Evolutionary conservation across 2,113 vertebrate species (phyloP).

Genomic region (Barnardius zonarius): DNA sequence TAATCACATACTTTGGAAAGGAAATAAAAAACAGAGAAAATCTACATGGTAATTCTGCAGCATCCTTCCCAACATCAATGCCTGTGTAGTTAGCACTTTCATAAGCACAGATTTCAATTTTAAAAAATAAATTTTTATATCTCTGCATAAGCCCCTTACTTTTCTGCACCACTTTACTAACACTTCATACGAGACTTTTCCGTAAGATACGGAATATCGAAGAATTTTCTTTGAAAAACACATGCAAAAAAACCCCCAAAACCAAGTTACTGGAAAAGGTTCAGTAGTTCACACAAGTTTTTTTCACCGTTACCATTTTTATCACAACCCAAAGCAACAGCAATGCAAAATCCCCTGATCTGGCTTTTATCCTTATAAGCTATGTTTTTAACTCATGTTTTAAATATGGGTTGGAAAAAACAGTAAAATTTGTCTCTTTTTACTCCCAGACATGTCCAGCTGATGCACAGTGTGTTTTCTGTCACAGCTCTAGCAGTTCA

Average conservation of each 20-base stretch:
- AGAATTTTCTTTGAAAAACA: not conserved
- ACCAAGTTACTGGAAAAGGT: not conserved
- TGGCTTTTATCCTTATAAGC: not conserved
- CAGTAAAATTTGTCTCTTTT: not conserved
- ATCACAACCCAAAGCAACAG: not conserved
- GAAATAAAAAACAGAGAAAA: not conserved
- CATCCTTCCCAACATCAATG: not conserved
- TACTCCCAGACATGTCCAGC: not conserved
- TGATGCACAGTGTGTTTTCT: not conserved
- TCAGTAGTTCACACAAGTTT: not conserved
- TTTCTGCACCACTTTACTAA: not conserved
- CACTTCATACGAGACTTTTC: not conserved
- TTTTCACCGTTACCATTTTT: not conserved
- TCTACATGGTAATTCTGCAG: not conserved
- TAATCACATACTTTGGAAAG: not conserved
- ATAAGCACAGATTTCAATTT: not conserved
- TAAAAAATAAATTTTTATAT: not conserved
- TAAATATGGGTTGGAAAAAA: not conserved
- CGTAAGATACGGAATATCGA: not conserved
- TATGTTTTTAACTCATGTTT: not conserved
- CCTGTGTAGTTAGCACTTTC: not conserved
- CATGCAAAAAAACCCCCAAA: not conserved
- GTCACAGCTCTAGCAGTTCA: not conserved
- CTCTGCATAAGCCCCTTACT: not conserved
- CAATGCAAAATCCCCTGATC: not conserved